These are phyloP conservation scores for Lamproptera curius DNA, from an alignment of 2,888 invertebrate species.

Conservation along the genomic window DNA sequence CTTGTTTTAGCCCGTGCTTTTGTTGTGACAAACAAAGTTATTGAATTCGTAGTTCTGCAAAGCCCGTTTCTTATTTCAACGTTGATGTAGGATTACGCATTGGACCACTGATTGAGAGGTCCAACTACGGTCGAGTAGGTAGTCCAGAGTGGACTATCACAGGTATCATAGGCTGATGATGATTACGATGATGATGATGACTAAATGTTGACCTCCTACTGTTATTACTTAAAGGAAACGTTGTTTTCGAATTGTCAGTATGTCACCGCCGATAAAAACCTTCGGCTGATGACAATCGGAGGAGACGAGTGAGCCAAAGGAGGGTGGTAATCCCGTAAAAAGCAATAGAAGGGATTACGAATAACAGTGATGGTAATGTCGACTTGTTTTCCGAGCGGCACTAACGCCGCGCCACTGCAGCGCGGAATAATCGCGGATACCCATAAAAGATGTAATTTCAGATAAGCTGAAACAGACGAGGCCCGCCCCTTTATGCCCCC, in stretches of 20 bases:
- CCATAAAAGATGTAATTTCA: slow-evolving; percentile 79
- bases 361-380: slow-evolving; percentile 69
- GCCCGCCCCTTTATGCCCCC: slow-evolving; percentile 55
- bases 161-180: too few relatives aligned
- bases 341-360: slow-evolving; percentile 72
- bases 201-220: too few relatives aligned
- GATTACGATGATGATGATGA: too few relatives aligned
- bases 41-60: slow-evolving; percentile 53
- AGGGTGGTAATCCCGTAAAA: slow-evolving; percentile 63
- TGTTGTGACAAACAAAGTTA: slow-evolving; percentile 68
- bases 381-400: slow-evolving; percentile 69
- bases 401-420: slow-evolving; percentile 74
- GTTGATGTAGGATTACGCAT: too few relatives aligned
- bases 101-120: too few relatives aligned
- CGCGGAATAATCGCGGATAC: slow-evolving; percentile 78
- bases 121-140: too few relatives aligned
- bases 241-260: too few relatives aligned
- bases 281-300: slow-evolving; percentile 22
- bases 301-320: slow-evolving; percentile 46
- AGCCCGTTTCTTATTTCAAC: slow-evolving; percentile 33
- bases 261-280: too few relatives aligned
- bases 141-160: too few relatives aligned
- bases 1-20: slow-evolving; percentile 71
- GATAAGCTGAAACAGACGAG: slow-evolving; percentile 78
- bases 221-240: too few relatives aligned